Evolutionary conservation across 2,113 vertebrate genomes (phyloP).

Genomic region (Rhinogobius similis): DNA sequence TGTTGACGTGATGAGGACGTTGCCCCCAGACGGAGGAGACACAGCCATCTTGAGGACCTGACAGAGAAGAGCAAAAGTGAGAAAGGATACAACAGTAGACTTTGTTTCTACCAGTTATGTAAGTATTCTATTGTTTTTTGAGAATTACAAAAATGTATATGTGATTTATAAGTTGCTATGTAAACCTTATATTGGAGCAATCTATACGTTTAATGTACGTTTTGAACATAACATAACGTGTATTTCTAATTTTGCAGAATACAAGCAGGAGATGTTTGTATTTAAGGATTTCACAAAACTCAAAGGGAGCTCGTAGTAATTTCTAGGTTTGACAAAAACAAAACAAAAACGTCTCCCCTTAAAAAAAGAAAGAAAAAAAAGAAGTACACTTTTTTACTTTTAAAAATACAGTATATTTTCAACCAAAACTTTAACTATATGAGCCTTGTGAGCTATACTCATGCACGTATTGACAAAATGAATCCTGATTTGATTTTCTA

Average conservation of each 20-base stretch:
- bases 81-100: not conserved
- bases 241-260: not conserved
- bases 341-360: too few relatives aligned
- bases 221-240: not conserved
- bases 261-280: too few relatives aligned
- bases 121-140: not conserved
- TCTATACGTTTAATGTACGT: not conserved
- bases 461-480: too few relatives aligned
- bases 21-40: constrained; percentile 31
- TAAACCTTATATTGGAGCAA: not conserved
- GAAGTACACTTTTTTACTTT: too few relatives aligned
- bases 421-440: too few relatives aligned
- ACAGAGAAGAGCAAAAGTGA: not conserved
- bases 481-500: too few relatives aligned
- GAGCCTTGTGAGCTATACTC: too few relatives aligned
- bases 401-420: too few relatives aligned
- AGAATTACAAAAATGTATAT: not conserved
- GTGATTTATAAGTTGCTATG: not conserved
- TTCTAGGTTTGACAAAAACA: too few relatives aligned
- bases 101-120: not conserved
- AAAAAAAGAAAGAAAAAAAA: too few relatives aligned
- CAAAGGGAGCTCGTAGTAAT: too few relatives aligned
- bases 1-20: constrained; percentile 59
- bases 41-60: not conserved
- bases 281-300: too few relatives aligned